phyloP scores from a whole-genome alignment of 1,140 invertebrate genomes.

The Eriosoma lanigerum region DNA sequence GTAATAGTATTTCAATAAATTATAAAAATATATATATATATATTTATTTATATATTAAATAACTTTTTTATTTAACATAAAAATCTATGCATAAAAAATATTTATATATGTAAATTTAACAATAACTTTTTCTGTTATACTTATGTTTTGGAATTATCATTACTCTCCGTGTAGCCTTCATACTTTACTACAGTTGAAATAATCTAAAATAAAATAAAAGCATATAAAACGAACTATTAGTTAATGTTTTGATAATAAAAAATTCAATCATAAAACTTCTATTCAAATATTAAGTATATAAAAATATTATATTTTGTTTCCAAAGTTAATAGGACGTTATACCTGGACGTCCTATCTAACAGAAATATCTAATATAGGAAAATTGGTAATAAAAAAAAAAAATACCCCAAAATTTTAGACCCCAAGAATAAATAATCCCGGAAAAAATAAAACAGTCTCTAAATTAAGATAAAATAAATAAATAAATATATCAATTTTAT shows the following conservation, averaged over 20 bases:
- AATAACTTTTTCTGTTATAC: neutral
- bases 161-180: conserved; percentile 16
- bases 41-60: neutral
- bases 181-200: conserved; percentile 16
- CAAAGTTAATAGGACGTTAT: no score
- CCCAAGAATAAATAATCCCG: no score
- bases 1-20: neutral
- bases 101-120: no score
- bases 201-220: conserved; percentile 15
- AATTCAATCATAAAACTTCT: neutral
- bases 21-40: neutral
- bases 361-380: no score
- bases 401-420: no score
- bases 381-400: no score
- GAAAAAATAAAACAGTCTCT: no score
- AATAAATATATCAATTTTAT: no score
- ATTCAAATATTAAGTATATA: neutral
- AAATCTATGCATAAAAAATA: neutral
- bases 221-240: neutral
- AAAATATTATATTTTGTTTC: no score
- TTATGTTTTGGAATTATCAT: neutral
- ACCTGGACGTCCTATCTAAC: no score
- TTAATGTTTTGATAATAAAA: neutral
- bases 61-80: neutral
- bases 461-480: no score